Conservation (phyloP, 2,113 vertebrate genomes). For the Cariama cristata region DNA sequence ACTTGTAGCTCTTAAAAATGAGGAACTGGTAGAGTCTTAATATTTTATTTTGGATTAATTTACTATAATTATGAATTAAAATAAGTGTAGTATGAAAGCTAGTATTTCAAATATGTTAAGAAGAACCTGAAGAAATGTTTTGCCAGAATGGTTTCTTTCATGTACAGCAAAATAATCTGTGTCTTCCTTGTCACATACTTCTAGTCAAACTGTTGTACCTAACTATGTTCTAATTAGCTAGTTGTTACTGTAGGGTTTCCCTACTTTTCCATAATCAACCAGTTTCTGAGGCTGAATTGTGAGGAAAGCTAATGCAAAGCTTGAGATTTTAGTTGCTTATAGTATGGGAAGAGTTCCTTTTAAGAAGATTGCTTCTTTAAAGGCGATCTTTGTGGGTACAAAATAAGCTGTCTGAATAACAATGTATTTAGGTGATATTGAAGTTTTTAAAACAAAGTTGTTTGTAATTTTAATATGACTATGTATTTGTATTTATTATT, state of each 20-base stretch:
- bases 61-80: background rate
- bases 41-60: background rate
- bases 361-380: background rate
- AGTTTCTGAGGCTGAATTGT: background rate
- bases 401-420: background rate
- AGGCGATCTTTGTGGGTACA: background rate
- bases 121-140: background rate
- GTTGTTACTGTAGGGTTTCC: background rate
- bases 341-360: background rate
- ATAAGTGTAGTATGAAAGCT: background rate
- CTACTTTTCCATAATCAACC: background rate
- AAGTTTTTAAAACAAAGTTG: background rate
- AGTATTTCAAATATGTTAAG: background rate
- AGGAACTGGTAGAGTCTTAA: background rate
- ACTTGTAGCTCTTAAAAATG: background rate
- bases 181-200: background rate
- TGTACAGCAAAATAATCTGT: background rate
- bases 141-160: background rate
- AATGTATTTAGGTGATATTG: background rate
- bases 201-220: background rate
- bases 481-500: background rate
- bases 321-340: background rate
- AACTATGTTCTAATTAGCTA: background rate
- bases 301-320: background rate
- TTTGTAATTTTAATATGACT: background rate